Evolutionary conservation across 2,888 invertebrate genomes (phyloP), one percentile per base, ranked within the genome.

Genomic region (Hoplodrina ambigua): DNA sequence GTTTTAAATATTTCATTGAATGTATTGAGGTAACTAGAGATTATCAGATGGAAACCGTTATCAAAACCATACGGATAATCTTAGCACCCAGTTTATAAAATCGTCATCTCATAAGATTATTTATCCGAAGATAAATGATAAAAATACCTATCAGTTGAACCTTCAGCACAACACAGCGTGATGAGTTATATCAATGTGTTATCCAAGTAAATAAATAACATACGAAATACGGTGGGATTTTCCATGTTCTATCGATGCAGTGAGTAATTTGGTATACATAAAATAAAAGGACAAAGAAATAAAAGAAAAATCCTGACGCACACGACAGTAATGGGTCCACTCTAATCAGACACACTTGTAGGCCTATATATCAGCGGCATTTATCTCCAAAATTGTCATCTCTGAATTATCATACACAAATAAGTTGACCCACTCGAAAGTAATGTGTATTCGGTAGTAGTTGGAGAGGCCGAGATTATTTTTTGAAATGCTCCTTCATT

Each of bases 401-500:
- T 87, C 86, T 87, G 85, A 93, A 91, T 91, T 91, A 93, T 93
- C 91, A 89, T 90, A 88, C 85, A 88, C 88, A 92, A 92, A 93
- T 91, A 91, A 90, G 91, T 89, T 93, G 93, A 91, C 92, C 94
- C 95, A 95, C 95, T 95, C 93, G 93, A 95, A 90, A 88, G 84
- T 93, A 94, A 93, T 92, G 90, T 92, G 87, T 90, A 89, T 94
- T 94, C 89, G 94, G 95, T 90, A 92, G 94, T 89, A 69, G 85
- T 88, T 95, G 90, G 92, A 94, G 95, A 94, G 94, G 92, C 87
- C 79, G 94, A 95, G 95, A 96, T 96, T 94, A 96, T 93, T 92
- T 94, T 95, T 93, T 94, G 92, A 94, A 95, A 94, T 93, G 93
- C 94, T 95, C 93, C 95, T 95, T 92, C 90, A 95, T 88, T 95